phyloP scores from a whole-genome alignment of 2,113 vertebrate genomes.

The Cryptomyrus ogoouensis region DNA sequence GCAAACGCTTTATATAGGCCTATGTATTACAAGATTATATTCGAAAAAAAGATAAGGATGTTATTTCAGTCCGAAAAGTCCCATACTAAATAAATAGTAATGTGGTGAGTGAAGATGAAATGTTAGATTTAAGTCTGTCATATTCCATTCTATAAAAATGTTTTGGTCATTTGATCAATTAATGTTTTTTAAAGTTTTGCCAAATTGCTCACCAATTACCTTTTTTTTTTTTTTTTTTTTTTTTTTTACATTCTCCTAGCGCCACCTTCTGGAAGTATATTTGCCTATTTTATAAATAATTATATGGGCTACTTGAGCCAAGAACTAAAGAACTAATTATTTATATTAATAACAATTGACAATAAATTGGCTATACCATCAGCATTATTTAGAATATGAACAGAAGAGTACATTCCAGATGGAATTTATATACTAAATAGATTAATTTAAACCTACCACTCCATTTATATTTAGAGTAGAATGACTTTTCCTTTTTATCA shows the following conservation, averaged over 20 bases:
- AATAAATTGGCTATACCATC: not conserved
- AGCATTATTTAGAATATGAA: not conserved
- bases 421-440: not conserved
- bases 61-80: not conserved
- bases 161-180: not conserved
- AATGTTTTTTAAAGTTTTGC: not conserved
- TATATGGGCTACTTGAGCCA: not conserved
- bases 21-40: not conserved
- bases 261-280: constrained; percentile 39
- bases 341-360: not conserved
- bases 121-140: not conserved
- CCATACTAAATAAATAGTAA: not conserved
- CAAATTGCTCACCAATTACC: not conserved
- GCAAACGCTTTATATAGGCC: not conserved
- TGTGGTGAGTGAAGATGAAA: not conserved
- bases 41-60: not conserved
- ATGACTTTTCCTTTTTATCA: not conserved
- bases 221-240: not conserved
- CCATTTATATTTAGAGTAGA: not conserved
- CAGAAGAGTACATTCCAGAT: not conserved
- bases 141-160: not conserved
- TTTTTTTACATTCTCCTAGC: constrained; percentile 13
- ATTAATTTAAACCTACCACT: not conserved
- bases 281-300: not conserved
- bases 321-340: not conserved